Evolutionary conservation across 2,888 invertebrate genomes (phyloP), one percentile per base, ranked within the genome.

Genomic region (Napeogenes sylphis): DNA sequence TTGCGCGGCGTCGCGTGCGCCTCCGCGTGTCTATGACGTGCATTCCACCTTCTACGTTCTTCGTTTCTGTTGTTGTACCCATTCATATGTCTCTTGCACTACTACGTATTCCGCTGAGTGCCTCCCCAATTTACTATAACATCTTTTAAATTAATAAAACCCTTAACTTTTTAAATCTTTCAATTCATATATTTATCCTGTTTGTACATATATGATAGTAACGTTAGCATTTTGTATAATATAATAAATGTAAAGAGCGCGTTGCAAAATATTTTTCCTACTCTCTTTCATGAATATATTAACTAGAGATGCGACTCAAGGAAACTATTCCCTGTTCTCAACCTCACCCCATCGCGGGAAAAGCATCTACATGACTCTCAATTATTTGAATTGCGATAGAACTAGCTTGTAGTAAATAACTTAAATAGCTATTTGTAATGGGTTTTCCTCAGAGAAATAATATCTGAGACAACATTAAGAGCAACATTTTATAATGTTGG

Each of bases 291-390:
- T 90, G 90, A 91, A 91, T 91, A 90, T 89, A 89, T 91, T 90
- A 91, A 88, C 89, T 83, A 89, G 90, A 90, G 90, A 89, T 87
- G 87, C 87, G 88, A 87, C 84, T 88, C 85, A 87, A 85, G 83
- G 81, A 87, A 88, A 86, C 84, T 87, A 89, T 87, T 84, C 81
- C 80, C 80, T 75, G 77, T 81, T 75, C 80, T 77, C 77, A 82
- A 72, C 78, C 71, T 70, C 72, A 68, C 68, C 69, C 70, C 71
- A 71, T 71, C 72, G 66, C 68, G 68, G 69, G 70, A 70, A 73
- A 66, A 68, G 65, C 73, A 73, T 69, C 73, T 72, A 75, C 71
- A 68, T 72, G 71, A 73, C 71, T 73, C 76, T 72, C 70, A 75
- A 76, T 75, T 71, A 75, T 70, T 71, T 68, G 71, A 71, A 51